Evolutionary conservation across 35 echinoderm and acorn worm species (phyloP), one percentile per base, ranked within the genome.

Genomic region (Stichopus chloronotus): DNA sequence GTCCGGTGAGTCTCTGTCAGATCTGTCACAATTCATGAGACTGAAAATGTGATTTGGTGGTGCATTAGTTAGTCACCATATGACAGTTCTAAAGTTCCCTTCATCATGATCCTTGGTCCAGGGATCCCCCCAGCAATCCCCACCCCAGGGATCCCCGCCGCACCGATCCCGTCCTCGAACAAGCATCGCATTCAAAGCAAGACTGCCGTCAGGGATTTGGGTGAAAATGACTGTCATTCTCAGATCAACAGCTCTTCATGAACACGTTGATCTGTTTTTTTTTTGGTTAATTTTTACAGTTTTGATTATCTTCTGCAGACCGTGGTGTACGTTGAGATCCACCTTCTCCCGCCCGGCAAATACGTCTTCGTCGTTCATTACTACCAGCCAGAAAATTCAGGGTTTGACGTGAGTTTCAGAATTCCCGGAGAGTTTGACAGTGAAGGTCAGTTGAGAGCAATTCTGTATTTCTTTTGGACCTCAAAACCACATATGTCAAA

Each of bases 341-440:
- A 92, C 10, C 81, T 92, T 2, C 90, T 85, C 7, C 61, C 91
- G 11, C 56, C 43, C 43, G 96, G 96, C 17, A 72, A 88, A 69
- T 95, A 93, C 81, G 97, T 99, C 13, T 96, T 96, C 77, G 95
- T 99, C 6, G 94, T 99, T 14, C 97, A 99, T 68, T 99, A 99
- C 72, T 99, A 96, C 86, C 97, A 99, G 80, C 97, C 97, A 6
- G n/a, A 83, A 30, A 92, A 78, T 11, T 88, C 94, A 43, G 92
- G 95, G 1, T 94, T 95, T 88, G 94, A 93, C 57, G 94, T 94
- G 5, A 85, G 95, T 84, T 99, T 99, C 88, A 92, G 90, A 8
- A 89, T 98, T 16, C 92, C 86, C 6, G 96, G 96, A 19, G 94
- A 96, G 81, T 95, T 96, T 92, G 94, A 96, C 85, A 91, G 94